Percentiles rank a stretch among this genome's conserved stretches.
These are phyloP conservation scores for Phrynosoma platyrhinos DNA, from an alignment of 2,113 vertebrate species.

Conservation along the genomic window DNA sequence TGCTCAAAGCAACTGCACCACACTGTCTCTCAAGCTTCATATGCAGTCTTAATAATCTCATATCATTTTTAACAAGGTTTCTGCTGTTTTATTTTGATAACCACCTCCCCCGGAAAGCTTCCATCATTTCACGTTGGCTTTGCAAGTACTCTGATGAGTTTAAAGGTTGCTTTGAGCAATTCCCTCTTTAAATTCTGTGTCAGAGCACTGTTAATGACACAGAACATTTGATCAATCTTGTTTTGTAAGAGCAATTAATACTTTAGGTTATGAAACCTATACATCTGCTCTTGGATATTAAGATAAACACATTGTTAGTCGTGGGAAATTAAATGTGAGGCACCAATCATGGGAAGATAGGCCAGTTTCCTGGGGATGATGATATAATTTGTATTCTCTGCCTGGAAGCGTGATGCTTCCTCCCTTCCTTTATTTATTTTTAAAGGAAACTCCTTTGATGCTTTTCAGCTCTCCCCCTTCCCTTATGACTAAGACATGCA, in stretches of 20 bases:
- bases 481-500: conserved; percentile 32
- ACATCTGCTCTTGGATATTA: conserved; percentile 53
- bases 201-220: conserved; percentile 46
- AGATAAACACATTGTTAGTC: conserved; percentile 65
- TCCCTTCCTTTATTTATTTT: conserved; percentile 9
- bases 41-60: not conserved
- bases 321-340: conserved; percentile 67
- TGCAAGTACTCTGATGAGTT: not conserved
- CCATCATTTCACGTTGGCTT: not conserved
- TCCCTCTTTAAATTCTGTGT: conserved; percentile 64
- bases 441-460: conserved; percentile 53
- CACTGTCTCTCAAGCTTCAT: not conserved
- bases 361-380: conserved; percentile 55
- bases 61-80: not conserved
- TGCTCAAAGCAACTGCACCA: too few relatives aligned
- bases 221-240: conserved; percentile 32
- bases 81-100: too few relatives aligned
- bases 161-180: conserved; percentile 33
- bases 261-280: conserved; percentile 1
- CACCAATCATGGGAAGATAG: conserved; percentile 64
- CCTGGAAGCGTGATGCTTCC: conserved; percentile 41
- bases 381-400: conserved; percentile 62
- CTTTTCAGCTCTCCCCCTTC: conserved; percentile 53
- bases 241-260: not conserved
- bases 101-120: conserved; percentile 7